Evolutionary conservation across 23 tunicate species (phyloP).

Genomic region (Aplidium turbinatum): DNA sequence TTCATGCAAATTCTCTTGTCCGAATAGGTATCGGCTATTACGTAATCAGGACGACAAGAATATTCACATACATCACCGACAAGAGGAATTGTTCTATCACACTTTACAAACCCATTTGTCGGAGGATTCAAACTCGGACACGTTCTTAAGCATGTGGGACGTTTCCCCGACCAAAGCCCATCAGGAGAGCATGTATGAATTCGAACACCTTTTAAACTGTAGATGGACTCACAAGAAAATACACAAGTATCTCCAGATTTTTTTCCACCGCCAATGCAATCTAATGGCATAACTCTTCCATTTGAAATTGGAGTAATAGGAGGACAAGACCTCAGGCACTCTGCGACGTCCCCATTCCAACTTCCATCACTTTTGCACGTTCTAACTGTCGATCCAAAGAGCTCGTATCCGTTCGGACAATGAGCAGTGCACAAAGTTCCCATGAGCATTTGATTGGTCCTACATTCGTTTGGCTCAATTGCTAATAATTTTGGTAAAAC

Average conservation of each 20-base stretch:
- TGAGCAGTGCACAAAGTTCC: conserved; percentile 1
- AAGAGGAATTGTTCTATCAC: neutral
- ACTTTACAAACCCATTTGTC: conserved; percentile 25
- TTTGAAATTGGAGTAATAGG: conserved; percentile 1
- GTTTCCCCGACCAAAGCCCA: conserved; percentile 34
- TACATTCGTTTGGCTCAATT: neutral
- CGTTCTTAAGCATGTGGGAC: conserved; percentile 33
- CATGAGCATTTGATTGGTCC: neutral
- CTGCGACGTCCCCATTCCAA: neutral
- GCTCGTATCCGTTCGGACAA: conserved; percentile 4
- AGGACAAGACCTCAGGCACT: conserved; percentile 18
- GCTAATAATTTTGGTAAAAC: neutral
- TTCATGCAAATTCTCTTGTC: conserved; percentile 34
- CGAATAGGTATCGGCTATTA: conserved; percentile 13
- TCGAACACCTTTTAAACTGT: conserved; percentile 3
- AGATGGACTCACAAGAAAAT: conserved; percentile 12
- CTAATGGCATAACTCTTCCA: conserved; percentile 30
- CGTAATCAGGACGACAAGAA: conserved; percentile 39
- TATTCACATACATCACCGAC: conserved; percentile 34
- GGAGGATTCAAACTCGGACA: conserved; percentile 47
- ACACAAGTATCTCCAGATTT: conserved; percentile 21
- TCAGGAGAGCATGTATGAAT: conserved; percentile 1
- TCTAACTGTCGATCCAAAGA: neutral
- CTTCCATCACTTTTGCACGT: neutral
- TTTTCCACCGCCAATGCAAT: conserved; percentile 16